Conservation (phyloP, 2,113 vertebrate genomes). For the Ailurus styani region DNA sequence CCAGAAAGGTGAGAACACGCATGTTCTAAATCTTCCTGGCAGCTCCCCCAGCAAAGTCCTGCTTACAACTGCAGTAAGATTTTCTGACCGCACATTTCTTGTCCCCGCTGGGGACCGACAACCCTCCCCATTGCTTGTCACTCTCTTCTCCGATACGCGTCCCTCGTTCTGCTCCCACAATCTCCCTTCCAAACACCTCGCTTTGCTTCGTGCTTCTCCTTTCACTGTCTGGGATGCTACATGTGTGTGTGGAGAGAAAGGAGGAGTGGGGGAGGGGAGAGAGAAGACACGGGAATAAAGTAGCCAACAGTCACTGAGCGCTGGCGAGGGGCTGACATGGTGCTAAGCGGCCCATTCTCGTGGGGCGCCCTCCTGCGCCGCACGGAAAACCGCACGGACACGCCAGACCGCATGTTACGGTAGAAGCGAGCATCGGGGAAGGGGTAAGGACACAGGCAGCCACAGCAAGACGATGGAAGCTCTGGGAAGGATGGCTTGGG, state of each 20-base stretch:
- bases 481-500: fast-evolving
- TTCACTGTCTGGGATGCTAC: background rate
- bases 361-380: background rate
- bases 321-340: background rate
- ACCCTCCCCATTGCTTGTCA: background rate
- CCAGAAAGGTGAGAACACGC: background rate
- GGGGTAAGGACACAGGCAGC: fast-evolving
- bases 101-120: background rate
- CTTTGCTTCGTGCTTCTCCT: background rate
- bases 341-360: background rate
- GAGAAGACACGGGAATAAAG: background rate
- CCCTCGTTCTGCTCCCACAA: background rate
- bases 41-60: background rate
- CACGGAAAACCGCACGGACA: background rate
- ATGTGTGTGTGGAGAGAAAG: background rate
- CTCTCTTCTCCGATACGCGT: background rate
- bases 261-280: background rate
- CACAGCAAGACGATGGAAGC: fast-evolving
- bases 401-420: no score
- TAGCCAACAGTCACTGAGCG: background rate
- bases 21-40: fast-evolving
- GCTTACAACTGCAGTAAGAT: no score
- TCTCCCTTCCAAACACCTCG: background rate
- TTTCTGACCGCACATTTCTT: background rate
- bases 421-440: background rate